These are phyloP conservation scores for Maniola hyperantus DNA, from an alignment of 2,888 invertebrate species.

Conservation along the genomic window DNA sequence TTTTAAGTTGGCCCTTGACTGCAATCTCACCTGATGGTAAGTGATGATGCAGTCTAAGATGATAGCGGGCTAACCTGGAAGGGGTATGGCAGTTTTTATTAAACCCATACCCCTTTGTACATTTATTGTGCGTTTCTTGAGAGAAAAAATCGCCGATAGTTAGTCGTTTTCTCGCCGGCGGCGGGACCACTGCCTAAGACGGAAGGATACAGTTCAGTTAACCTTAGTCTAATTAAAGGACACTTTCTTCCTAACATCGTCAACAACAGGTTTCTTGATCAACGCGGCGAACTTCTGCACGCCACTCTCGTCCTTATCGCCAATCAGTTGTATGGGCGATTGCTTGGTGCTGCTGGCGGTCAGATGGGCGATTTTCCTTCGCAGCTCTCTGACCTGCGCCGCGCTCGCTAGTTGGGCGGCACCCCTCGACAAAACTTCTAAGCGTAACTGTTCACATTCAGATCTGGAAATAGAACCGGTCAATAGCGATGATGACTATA, in stretches of 20 bases:
- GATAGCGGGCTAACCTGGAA: too few species aligned
- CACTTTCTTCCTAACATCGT: conserved; percentile 74
- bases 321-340: conserved; percentile 42
- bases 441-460: conserved; percentile 65
- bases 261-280: conserved; percentile 39
- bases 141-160: too few species aligned
- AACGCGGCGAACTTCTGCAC: conserved; percentile 44
- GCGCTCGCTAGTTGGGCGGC: conserved; percentile 67
- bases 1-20: too few species aligned
- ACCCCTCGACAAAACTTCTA: conserved; percentile 66
- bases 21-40: too few species aligned
- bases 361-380: conserved; percentile 59
- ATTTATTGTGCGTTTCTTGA: too few species aligned
- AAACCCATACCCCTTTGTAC: too few species aligned
- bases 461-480: conserved; percentile 50
- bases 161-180: too few species aligned
- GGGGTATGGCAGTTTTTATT: too few species aligned
- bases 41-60: too few species aligned
- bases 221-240: conserved; percentile 57
- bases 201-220: neutral
- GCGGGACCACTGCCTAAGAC: too few species aligned
- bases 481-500: too few species aligned
- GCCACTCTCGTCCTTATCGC: conserved; percentile 47
- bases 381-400: conserved; percentile 63
- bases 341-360: conserved; percentile 36